Base-by-base conservation (phyloP, 1,140 invertebrate species). In the Drosophila nannoptera region DNA sequence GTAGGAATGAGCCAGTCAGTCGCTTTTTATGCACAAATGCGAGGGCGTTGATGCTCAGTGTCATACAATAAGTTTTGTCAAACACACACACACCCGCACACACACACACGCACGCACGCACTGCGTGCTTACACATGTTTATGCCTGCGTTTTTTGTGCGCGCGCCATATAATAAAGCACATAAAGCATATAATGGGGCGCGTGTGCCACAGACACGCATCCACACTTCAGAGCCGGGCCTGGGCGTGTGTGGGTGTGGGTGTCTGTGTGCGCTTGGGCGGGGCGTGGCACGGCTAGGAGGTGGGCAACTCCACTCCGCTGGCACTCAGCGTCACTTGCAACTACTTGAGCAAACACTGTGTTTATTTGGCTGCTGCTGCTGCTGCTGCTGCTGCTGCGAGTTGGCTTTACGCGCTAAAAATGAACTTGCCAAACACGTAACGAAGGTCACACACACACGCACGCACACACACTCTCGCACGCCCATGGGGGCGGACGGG, bases 351-450 rank as follows among this genome's bases (percentile, higher is more conserved):
- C 63, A 62, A 69, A 63, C 70, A 69, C 59, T 63, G 73, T 77
- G 70, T 78, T 69, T 66, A 72, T 77, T 76, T 66, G 67, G 60
- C 65, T 68, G 69, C 65, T 50, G 54, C 50, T 54, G 64, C 42
- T 73, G 66, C 59, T 59, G 72, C 64, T 66, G n/a, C n/a, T n/a
- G n/a, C 48, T 50, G 56, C 42, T 73, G 61, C 46, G 62, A 75
- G 78, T 75, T 75, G 78, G 69, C 75, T 83, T 78, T 76, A 62
- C 74, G 60, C 69, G 73, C 81, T 81, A 77, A 77, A 84, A 86
- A 84, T 84, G 80, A 84, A 84, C 80, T 84, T 86, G 82, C 77
- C 80, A 84, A 86, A 84, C 80, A 80, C 76, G 80, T 86, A 84
- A 84, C 81, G 80, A 84, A 84, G 80, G 80, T 84, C 80, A 84